Conservation (phyloP, 2,888 invertebrate genomes). For the Tetranychus piercei region DNA sequence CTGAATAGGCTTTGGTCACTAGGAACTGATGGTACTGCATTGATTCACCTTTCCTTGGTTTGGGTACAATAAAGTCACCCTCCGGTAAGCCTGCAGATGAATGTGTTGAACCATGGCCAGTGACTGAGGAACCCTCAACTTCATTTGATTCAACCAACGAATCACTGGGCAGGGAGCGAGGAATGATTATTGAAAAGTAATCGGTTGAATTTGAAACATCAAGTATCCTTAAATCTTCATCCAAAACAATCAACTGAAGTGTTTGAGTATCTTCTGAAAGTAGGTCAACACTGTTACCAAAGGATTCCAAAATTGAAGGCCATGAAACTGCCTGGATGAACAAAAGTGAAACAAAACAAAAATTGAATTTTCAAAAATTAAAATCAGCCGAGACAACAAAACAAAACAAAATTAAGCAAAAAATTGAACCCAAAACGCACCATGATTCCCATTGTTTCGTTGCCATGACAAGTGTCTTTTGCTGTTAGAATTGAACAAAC, state of each 20-base stretch:
- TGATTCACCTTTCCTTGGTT: constrained; percentile 28
- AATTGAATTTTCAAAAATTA: not conserved
- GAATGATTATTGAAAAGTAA: constrained; percentile 28
- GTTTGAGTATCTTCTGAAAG: constrained; percentile 28
- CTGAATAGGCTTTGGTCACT: constrained; percentile 28
- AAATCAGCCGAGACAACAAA: not conserved
- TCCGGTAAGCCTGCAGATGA: constrained; percentile 22
- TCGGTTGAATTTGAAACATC: constrained; percentile 26
- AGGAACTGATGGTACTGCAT: constrained; percentile 29
- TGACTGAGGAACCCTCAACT: not conserved
- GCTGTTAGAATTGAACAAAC: constrained; percentile 27
- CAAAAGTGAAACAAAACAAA: not conserved
- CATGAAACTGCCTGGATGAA: constrained; percentile 27
- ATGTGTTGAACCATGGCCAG: not conserved
- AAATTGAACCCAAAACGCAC: constrained; percentile 19
- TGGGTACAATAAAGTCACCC: constrained; percentile 25
- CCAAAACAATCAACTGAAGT: constrained; percentile 27
- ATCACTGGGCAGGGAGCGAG: constrained; percentile 23
- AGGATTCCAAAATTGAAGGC: constrained; percentile 29
- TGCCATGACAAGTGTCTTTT: constrained; percentile 25
- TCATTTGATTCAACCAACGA: constrained; percentile 6
- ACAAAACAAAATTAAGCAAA: not conserved
- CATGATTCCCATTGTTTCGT: constrained; percentile 28
- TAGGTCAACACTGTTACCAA: constrained; percentile 27
- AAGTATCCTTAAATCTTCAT: constrained; percentile 26